Conservation (phyloP, 2,888 invertebrate species). For the Ophraella communa region DNA sequence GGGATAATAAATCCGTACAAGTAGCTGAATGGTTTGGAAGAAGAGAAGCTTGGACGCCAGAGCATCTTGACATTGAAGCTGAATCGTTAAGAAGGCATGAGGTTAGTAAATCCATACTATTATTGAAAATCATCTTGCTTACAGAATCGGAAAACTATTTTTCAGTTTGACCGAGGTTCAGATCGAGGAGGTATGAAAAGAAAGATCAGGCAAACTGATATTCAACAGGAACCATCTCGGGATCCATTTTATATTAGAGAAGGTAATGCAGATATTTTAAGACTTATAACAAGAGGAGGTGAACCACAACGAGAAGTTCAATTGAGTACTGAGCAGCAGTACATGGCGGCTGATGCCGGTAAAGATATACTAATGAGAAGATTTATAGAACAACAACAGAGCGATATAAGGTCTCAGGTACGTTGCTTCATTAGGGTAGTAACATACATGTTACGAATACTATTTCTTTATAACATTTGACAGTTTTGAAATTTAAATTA, state of each 20-base stretch:
- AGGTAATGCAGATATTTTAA: slow-evolving; percentile 83
- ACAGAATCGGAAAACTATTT: too few relatives aligned
- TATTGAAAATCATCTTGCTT: too few relatives aligned
- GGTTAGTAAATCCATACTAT: slow-evolving; percentile 32
- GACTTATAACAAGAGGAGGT: slow-evolving; percentile 72
- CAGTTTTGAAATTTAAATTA: too few relatives aligned
- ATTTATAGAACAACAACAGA: slow-evolving; percentile 80
- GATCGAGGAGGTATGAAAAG: slow-evolving; percentile 61
- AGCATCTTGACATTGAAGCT: slow-evolving; percentile 63
- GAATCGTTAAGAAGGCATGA: slow-evolving; percentile 80
- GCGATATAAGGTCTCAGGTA: slow-evolving; percentile 45
- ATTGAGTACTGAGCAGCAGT: slow-evolving; percentile 57
- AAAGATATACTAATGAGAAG: slow-evolving; percentile 84
- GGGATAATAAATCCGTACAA: slow-evolving; percentile 77
- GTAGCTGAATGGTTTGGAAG: slow-evolving; percentile 77
- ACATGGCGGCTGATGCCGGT: slow-evolving; percentile 70
- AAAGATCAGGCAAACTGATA: slow-evolving; percentile 44
- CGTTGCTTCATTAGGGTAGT: too few relatives aligned
- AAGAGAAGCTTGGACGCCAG: slow-evolving; percentile 88
- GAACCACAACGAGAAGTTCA: slow-evolving; percentile 57
- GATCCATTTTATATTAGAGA: slow-evolving; percentile 79
- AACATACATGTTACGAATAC: too few relatives aligned
- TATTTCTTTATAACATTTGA: too few relatives aligned
- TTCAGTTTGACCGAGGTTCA: slow-evolving; percentile 72
- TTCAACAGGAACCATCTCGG: slow-evolving; percentile 60